These are phyloP conservation scores for Chloroceryle amazona DNA, from an alignment of 2,797 vertebrate genomes.

Conservation along the genomic window DNA sequence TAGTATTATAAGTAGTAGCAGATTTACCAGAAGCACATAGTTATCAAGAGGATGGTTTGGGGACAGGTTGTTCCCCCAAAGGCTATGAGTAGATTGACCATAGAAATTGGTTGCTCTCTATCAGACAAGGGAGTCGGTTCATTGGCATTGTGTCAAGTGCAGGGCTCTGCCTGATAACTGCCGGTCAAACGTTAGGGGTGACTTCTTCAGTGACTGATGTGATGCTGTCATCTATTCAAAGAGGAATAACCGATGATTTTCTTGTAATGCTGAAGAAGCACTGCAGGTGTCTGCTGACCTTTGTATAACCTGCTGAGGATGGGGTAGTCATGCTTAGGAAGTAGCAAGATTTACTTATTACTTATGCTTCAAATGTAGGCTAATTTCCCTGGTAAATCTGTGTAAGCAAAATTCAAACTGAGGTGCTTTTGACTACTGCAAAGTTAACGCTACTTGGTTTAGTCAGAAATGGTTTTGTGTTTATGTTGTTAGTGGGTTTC, in stretches of 20 bases:
- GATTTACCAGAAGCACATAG: accelerated
- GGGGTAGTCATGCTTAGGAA: background rate
- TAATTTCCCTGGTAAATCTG: slow-evolving; percentile 29
- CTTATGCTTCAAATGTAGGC: slow-evolving; percentile 49
- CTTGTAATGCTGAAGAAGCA: background rate
- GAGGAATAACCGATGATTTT: background rate
- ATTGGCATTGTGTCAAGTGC: accelerated
- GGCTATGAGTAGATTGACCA: accelerated
- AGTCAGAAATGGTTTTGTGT: background rate
- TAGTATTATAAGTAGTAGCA: background rate
- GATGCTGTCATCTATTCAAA: background rate
- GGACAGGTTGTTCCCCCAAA: background rate
- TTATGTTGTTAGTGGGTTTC: background rate
- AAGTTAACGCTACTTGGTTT: background rate
- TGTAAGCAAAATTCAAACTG: background rate
- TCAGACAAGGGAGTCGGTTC: background rate
- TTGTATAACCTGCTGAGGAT: background rate
- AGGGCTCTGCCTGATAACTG: background rate
- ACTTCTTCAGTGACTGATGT: background rate
- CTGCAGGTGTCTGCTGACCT: background rate
- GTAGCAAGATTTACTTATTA: background rate
- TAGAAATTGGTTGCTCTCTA: background rate
- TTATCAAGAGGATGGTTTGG: background rate
- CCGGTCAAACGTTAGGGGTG: background rate
- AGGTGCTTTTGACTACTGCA: background rate